phyloP scores from a whole-genome alignment of 2,113 vertebrate genomes.

The Saccopteryx bilineata region DNA sequence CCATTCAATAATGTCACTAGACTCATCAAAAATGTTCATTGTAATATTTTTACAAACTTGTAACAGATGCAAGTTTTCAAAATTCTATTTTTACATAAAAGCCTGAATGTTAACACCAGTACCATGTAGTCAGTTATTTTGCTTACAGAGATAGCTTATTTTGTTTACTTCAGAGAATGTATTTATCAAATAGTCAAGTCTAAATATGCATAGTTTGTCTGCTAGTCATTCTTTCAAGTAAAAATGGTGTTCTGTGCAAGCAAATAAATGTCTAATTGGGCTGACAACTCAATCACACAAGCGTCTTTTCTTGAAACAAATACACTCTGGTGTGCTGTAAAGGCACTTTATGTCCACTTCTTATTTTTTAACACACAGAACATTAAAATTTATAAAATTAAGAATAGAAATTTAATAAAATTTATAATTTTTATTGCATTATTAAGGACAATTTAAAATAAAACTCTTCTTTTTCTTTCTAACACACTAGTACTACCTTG shows the following conservation, averaged over 20 bases:
- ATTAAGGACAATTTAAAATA: not conserved
- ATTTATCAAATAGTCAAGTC: not conserved
- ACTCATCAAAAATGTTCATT: not conserved
- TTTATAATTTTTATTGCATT: not conserved
- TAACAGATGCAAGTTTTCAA: not conserved
- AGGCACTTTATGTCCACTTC: not conserved
- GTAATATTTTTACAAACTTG: too few species aligned
- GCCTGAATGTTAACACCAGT: not conserved
- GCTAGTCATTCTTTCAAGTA: not conserved
- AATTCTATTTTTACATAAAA: conserved; percentile 9
- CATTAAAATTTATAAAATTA: not conserved
- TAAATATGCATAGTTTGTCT: not conserved
- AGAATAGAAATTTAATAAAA: not conserved
- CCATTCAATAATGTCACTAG: not conserved
- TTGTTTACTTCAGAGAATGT: not conserved
- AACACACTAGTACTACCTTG: not conserved
- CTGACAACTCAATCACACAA: not conserved
- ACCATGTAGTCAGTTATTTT: not conserved
- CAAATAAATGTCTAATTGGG: not conserved
- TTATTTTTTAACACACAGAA: not conserved
- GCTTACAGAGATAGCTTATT: not conserved
- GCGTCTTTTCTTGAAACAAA: not conserved
- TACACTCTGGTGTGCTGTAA: not conserved
- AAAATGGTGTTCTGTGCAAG: not conserved
- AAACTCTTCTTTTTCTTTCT: not conserved